Evolutionary conservation across 2,797 vertebrate genomes (phyloP).

Genomic region (Anguilla obscura): DNA sequence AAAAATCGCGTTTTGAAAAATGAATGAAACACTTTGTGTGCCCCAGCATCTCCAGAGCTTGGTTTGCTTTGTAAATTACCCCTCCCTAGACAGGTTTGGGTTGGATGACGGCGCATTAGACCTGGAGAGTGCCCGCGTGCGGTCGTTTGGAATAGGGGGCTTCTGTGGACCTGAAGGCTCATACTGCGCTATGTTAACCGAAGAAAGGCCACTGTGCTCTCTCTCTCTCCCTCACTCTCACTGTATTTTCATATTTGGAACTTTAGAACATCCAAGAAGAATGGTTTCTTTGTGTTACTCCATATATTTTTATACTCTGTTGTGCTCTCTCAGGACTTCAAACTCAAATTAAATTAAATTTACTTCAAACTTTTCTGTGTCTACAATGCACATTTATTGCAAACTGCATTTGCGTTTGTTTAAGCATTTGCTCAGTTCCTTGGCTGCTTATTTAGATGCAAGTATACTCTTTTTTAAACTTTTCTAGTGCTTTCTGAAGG

Average conservation of each 20-base stretch:
- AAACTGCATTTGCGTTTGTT: not conserved
- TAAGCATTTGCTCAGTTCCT: not conserved
- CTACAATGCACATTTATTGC: not conserved
- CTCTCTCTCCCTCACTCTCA: not conserved
- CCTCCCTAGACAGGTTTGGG: not conserved
- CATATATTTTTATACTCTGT: not conserved
- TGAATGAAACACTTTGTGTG: slow-evolving; percentile 30
- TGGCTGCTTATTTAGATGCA: not conserved
- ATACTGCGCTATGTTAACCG: slow-evolving; percentile 8
- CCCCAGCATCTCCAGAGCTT: not conserved
- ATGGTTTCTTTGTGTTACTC: not conserved
- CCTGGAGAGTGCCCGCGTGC: slow-evolving; percentile 10
- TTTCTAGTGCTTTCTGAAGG: not conserved
- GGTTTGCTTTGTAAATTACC: slow-evolving; percentile 24
- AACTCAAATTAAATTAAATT: not conserved
- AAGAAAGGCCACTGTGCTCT: slow-evolving; percentile 24
- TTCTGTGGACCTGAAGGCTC: slow-evolving; percentile 20
- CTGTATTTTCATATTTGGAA: slow-evolving; percentile 12
- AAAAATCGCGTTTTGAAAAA: not conserved
- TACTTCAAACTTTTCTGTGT: not conserved
- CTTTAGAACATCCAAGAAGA: not conserved
- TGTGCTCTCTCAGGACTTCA: not conserved
- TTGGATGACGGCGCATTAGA: slow-evolving; percentile 13
- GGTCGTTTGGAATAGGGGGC: slow-evolving; percentile 16
- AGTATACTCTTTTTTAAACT: not conserved